These are phyloP conservation scores for Drosophila kikkawai DNA, from an alignment of 1,140 invertebrate species.

Conservation along the genomic window DNA sequence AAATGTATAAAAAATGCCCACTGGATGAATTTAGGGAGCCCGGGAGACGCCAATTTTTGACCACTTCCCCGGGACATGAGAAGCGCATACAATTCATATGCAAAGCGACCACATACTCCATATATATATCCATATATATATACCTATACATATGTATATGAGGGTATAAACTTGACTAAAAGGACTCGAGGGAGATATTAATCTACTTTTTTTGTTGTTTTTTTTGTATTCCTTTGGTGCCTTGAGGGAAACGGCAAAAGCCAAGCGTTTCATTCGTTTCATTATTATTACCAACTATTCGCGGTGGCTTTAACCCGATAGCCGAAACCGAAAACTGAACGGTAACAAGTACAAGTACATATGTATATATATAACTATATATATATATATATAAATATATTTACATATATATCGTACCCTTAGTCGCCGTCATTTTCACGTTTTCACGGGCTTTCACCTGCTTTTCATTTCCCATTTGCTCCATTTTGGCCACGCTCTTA, in stretches of 20 bases:
- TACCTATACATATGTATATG: conserved; percentile 15
- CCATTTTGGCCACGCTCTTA: conserved; percentile 61
- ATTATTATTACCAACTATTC: conserved; percentile 83
- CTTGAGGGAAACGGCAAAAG: conserved; percentile 42
- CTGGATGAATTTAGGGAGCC: neutral
- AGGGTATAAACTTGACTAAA: conserved; percentile 76
- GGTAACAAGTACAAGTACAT: conserved; percentile 21
- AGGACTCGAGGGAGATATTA: conserved; percentile 82
- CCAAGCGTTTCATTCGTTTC: conserved; percentile 66
- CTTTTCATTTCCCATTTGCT: conserved; percentile 71
- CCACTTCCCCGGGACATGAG: conserved; percentile 34
- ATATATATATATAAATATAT: neutral
- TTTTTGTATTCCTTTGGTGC: conserved; percentile 6
- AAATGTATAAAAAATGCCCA: neutral
- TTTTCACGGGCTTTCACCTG: conserved; percentile 65
- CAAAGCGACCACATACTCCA: conserved; percentile 47
- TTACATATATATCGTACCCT: conserved; percentile 1
- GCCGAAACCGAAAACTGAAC: conserved; percentile 73
- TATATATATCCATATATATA: conserved; percentile 6
- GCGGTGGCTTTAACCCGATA: conserved; percentile 75
- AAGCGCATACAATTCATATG: conserved; percentile 74
- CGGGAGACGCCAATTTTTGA: neutral
- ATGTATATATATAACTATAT: neutral
- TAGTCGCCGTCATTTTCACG: conserved; percentile 55
- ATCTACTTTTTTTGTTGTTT: conserved; percentile 57